Evolutionary conservation across 2,113 vertebrate genomes (phyloP).

Genomic region (Boulengeromyrus knoepffleri): DNA sequence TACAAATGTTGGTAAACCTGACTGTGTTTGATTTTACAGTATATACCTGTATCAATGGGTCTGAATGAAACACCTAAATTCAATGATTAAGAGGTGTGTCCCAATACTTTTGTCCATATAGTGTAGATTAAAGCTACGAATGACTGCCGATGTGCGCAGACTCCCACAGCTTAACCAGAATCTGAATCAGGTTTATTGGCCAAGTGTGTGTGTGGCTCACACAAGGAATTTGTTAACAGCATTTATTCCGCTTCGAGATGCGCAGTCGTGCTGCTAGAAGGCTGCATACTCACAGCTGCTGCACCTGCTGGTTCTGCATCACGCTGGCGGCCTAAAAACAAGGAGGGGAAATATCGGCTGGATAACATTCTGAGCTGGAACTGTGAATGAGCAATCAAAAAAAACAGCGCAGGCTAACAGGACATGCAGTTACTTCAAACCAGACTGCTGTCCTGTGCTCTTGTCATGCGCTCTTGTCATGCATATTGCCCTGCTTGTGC

Average conservation of each 20-base stretch:
- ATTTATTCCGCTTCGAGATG: background rate
- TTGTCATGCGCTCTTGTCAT: background rate
- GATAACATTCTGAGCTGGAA: background rate
- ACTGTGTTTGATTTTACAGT: background rate
- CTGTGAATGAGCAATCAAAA: background rate
- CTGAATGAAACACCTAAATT: background rate
- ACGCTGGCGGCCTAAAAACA: constrained; percentile 82
- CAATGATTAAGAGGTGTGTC: background rate
- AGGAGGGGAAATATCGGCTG: background rate
- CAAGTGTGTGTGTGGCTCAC: too few relatives aligned
- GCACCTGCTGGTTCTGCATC: constrained; percentile 97
- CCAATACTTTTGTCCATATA: background rate
- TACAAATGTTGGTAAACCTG: background rate
- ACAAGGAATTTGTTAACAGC: background rate
- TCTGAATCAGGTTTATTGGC: too few relatives aligned
- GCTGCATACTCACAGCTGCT: constrained; percentile 82
- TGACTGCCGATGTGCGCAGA: background rate
- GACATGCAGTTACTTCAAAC: background rate
- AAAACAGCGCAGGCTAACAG: background rate
- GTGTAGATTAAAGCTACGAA: background rate
- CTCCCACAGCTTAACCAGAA: background rate
- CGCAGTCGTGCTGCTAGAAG: background rate
- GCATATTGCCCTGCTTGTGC: background rate
- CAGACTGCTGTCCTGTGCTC: background rate
- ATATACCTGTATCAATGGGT: background rate